phyloP scores from a whole-genome alignment of 2,797 vertebrate genomes.

The Hoplostethus atlanticus region DNA sequence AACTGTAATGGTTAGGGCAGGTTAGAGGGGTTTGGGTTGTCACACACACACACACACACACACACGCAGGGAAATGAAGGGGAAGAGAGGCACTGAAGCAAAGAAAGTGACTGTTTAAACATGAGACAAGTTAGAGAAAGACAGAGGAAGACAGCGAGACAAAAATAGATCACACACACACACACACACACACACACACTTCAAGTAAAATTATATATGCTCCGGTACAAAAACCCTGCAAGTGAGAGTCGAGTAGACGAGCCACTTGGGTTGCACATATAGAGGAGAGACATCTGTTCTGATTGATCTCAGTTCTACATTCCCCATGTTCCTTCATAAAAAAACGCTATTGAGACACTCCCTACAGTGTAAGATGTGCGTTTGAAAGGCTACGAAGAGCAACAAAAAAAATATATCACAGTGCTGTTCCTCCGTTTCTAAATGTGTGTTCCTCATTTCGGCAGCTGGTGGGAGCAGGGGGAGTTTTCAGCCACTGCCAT shows the following conservation, averaged over 20 bases:
- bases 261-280: not conserved
- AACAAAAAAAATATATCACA: not conserved
- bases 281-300: not conserved
- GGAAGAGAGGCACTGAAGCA: conserved; percentile 25
- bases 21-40: not conserved
- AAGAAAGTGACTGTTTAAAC: conserved; percentile 28
- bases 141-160: not conserved
- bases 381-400: not conserved
- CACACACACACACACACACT: not conserved
- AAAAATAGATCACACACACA: not conserved
- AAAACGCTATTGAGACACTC: no score
- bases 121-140: not conserved
- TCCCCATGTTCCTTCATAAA: no score
- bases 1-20: conserved; percentile 5
- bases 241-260: no score
- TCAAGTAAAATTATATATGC: not conserved
- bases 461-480: not conserved
- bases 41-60: conserved; percentile 25
- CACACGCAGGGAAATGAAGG: conserved; percentile 38
- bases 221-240: no score
- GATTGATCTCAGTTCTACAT: no score
- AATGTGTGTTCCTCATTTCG: not conserved
- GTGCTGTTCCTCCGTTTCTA: not conserved
- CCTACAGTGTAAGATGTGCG: no score
- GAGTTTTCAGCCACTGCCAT: not conserved